Percentiles rank a stretch among this genome's conserved stretches.
Evolutionary conservation across 2,888 invertebrate species (phyloP).

Genomic region (Philereme transversata): DNA sequence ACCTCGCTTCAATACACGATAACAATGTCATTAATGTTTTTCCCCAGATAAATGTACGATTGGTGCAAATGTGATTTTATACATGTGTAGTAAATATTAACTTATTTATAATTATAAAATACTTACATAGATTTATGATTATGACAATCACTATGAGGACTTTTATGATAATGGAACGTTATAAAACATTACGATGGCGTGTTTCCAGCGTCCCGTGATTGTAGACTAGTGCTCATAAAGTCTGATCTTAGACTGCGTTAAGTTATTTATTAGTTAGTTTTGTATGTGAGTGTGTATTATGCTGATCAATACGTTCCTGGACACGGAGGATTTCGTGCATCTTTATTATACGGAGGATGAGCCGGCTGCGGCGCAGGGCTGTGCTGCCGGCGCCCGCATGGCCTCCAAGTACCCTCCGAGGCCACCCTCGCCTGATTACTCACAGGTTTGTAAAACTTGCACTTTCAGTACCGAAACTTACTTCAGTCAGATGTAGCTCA

Average conservation of each 20-base stretch:
- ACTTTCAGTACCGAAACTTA: too few relatives aligned
- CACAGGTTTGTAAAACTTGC: constrained; percentile 60
- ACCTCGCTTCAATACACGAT: constrained; percentile 42
- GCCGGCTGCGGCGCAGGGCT: constrained; percentile 68
- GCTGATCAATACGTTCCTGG: constrained; percentile 81
- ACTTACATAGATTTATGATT: constrained; percentile 52
- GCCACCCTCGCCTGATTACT: constrained; percentile 74
- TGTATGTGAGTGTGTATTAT: constrained; percentile 68
- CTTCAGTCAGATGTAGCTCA: too few relatives aligned
- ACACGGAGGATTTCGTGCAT: constrained; percentile 83
- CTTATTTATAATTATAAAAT: constrained; percentile 56
- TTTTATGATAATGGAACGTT: constrained; percentile 67
- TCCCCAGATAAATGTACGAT: constrained; percentile 61
- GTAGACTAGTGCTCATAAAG: constrained; percentile 62
- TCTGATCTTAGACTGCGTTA: constrained; percentile 73
- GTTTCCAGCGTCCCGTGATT: constrained; percentile 66
- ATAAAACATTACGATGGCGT: constrained; percentile 69
- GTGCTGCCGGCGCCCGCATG: constrained; percentile 77
- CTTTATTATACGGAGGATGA: constrained; percentile 81
- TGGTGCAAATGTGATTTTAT: constrained; percentile 77
- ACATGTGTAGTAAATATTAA: constrained; percentile 67
- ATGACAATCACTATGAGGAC: constrained; percentile 48
- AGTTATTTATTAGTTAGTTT: constrained; percentile 72
- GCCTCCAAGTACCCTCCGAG: constrained; percentile 74
- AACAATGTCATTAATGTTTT: constrained; percentile 37